Base-by-base conservation (phyloP, 2,113 vertebrate genomes). In the Rhombomys opimus region DNA sequence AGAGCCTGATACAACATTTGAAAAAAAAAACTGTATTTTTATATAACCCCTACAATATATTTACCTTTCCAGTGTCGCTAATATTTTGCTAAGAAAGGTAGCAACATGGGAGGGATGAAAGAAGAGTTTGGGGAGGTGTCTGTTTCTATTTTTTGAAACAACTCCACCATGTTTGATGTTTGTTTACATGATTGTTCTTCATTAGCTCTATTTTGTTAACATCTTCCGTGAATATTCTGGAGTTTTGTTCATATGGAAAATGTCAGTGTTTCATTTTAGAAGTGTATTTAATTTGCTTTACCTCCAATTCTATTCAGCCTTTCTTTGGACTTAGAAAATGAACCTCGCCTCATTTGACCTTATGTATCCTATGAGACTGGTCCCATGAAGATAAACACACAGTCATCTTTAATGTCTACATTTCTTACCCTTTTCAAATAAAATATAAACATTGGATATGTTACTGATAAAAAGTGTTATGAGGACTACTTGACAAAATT, bases 281-380 rank as follows among this genome's bases (percentile, higher is more conserved):
- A 68, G 46, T 25, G 22, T 63, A 22, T 54, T 67, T 3, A 11
- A 23, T 87, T 70, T 90, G 70, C 61, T 81, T 11, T 1, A n/a
- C 0, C 27, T n/a, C 1, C 1, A 5, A 32, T 27, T 18, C 23
- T 14, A 86, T 86, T 30, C 25, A 25, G 15, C 0, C 0, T 12
- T 15, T 20, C 23, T 0, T 54, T 25, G 12, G 10, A 5, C 18
- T 89, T 68, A 10, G 7, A 12, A 80, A 27, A 15, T 75, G 38
- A 84, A 12, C 11, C 23, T 86, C 15, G 57, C 12, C 17, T 89
- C 27, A 92, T 13, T 54, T 75, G 50, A 77, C 11, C 63, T 41
- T n/a, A 2, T 82, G 20, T 87, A 38, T 7, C 17, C 15, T 61
- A 35, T 3, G 35, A 41, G 15, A 54, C n/a, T 23, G 61, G 2